Evolutionary conservation across 1,140 invertebrate species (phyloP).

Genomic region (Lasioglossum albipes): DNA sequence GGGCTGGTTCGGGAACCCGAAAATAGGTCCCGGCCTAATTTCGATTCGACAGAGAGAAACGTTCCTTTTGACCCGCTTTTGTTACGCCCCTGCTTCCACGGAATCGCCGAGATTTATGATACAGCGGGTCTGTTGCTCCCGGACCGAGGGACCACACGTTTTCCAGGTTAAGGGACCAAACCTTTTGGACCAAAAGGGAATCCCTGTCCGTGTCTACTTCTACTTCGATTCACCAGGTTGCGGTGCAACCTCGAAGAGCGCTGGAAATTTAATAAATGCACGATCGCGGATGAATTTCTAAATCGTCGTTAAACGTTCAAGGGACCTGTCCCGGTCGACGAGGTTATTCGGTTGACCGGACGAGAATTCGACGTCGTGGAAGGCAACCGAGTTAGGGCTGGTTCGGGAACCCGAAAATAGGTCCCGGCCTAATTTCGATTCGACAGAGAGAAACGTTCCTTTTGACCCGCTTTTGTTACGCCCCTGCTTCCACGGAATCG

Average conservation of each 20-base stretch:
- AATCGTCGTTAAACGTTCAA: neutral
- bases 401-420: neutral
- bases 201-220: too few relatives aligned
- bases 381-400: conserved; percentile 46
- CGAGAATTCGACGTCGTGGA: conserved; percentile 53
- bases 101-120: conserved; percentile 1
- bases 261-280: too few relatives aligned
- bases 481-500: neutral
- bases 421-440: neutral
- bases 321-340: neutral
- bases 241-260: too few relatives aligned
- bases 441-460: conserved; percentile 1
- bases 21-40: neutral
- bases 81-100: neutral
- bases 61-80: neutral
- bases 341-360: conserved; percentile 37
- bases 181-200: too few relatives aligned
- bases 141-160: neutral
- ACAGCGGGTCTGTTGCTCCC: neutral
- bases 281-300: neutral
- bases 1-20: neutral
- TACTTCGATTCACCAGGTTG: too few relatives aligned
- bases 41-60: conserved; percentile 1
- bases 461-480: neutral
- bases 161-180: neutral